Evolutionary conservation across 2,797 vertebrate genomes (phyloP).

Genomic region (Ibycter americanus): DNA sequence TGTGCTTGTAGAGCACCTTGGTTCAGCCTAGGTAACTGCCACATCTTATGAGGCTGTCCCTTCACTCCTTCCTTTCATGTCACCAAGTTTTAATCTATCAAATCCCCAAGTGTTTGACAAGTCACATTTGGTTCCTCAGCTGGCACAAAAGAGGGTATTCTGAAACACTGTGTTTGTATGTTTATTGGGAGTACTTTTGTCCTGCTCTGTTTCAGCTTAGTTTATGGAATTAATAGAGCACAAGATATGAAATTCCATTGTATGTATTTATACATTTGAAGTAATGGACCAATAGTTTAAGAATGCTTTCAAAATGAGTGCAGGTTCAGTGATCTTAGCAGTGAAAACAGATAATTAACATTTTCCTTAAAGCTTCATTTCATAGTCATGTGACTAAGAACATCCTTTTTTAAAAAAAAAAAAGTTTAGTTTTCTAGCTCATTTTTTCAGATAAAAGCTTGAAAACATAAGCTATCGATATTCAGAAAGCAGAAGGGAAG

Average conservation of each 20-base stretch:
- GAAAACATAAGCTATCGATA: background rate
- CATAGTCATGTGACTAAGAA: background rate
- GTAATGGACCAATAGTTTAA: background rate
- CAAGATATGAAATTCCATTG: background rate
- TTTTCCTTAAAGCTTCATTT: background rate
- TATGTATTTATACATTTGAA: background rate
- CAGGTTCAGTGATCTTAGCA: background rate
- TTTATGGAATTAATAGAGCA: background rate
- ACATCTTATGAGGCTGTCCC: background rate
- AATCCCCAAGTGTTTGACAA: background rate
- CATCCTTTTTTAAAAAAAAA: background rate
- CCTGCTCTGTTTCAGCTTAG: background rate
- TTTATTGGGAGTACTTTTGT: background rate
- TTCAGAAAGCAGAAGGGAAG: background rate
- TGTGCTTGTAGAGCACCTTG: background rate
- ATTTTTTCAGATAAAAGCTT: background rate
- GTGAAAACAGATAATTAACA: background rate
- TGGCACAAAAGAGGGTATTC: background rate
- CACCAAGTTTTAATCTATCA: background rate
- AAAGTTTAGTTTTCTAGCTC: background rate
- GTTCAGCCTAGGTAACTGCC: background rate
- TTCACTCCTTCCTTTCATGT: background rate
- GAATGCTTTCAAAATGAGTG: background rate
- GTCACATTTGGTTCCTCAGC: background rate
- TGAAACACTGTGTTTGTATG: background rate